phyloP scores from a whole-genome alignment of 2,113 vertebrate species.

The Oncorhynchus masou region DNA sequence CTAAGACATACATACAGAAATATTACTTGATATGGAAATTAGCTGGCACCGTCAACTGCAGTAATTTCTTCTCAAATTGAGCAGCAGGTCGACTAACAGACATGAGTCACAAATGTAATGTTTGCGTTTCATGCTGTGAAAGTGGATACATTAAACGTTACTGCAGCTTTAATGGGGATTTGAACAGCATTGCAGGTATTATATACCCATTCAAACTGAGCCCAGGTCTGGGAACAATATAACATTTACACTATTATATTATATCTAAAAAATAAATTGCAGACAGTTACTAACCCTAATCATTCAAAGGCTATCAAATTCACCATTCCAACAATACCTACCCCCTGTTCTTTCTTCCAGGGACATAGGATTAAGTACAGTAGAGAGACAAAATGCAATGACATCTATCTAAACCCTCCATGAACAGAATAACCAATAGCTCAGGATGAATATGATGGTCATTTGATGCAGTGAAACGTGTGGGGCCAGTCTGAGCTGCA shows the following conservation, averaged over 20 bases:
- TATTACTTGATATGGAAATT: not conserved
- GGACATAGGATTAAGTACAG: not conserved
- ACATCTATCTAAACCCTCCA: not conserved
- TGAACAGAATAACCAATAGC: not conserved
- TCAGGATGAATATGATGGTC: not conserved
- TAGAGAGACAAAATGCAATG: not conserved
- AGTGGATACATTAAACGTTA: not conserved
- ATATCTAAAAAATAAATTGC: too few relatives aligned
- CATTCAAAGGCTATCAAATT: too few relatives aligned
- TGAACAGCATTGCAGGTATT: not conserved
- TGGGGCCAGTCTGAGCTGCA: not conserved
- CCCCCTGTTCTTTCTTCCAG: too few relatives aligned
- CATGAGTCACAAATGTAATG: not conserved
- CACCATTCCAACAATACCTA: too few relatives aligned
- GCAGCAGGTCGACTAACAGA: not conserved
- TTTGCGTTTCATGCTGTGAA: not conserved
- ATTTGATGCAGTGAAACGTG: too few relatives aligned
- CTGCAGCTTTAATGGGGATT: not conserved
- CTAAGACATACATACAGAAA: not conserved
- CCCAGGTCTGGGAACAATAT: not conserved
- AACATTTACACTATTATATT: too few relatives aligned
- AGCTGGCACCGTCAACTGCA: not conserved
- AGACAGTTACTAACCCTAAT: too few relatives aligned
- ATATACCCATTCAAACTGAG: not conserved
- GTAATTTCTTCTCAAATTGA: not conserved